phyloP scores from a whole-genome alignment of 2,888 invertebrate genomes.

The Standfussiana lucernea region DNA sequence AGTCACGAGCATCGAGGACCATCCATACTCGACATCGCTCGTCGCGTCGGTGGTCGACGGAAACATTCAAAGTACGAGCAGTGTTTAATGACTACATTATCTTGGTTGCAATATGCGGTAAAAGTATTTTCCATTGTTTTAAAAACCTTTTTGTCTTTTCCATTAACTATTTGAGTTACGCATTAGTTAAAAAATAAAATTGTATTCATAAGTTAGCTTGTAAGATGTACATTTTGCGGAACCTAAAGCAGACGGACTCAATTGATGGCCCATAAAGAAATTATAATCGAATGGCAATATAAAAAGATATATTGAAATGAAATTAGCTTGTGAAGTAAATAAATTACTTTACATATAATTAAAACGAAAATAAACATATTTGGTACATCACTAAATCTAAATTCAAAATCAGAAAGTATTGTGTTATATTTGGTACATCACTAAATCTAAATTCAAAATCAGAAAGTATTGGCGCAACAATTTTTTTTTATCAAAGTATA shows the following conservation, averaged over 20 bases:
- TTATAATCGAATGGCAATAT: background rate
- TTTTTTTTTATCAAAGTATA: background rate
- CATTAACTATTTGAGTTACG: background rate
- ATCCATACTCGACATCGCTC: background rate
- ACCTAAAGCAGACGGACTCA: background rate
- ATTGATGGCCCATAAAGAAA: background rate
- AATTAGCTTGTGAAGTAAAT: background rate
- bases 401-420: slow-evolving; percentile 5
- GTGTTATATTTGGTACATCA: background rate
- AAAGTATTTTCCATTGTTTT: background rate
- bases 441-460: background rate
- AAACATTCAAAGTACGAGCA: background rate
- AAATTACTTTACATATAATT: background rate
- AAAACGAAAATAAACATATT: background rate
- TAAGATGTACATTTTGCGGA: slow-evolving; percentile 24
- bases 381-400: background rate
- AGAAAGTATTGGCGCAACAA: slow-evolving; percentile 17
- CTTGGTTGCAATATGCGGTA: background rate
- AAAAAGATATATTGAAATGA: slow-evolving; percentile 10
- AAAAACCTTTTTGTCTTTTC: too few relatives aligned
- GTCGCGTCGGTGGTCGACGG: background rate
- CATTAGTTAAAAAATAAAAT: background rate
- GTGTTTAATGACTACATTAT: background rate
- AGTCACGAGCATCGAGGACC: background rate
- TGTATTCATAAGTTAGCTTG: slow-evolving; percentile 9